Evolutionary conservation across 2,797 vertebrate genomes (phyloP).

Genomic region (Notamacropus eugenii): DNA sequence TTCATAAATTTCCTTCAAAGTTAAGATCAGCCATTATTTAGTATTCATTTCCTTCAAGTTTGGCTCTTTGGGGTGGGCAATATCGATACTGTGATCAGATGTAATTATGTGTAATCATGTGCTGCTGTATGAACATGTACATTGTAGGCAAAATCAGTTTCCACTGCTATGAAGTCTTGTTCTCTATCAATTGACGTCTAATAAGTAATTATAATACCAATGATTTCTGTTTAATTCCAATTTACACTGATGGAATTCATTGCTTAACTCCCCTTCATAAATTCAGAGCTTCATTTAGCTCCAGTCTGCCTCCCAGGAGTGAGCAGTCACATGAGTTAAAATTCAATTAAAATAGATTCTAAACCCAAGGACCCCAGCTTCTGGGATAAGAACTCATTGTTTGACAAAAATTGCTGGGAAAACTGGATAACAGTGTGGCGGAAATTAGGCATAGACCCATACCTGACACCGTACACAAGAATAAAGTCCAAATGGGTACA

Average conservation of each 20-base stretch:
- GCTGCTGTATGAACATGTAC: not conserved
- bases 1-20: not conserved
- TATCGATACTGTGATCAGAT: not conserved
- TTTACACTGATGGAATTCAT: not conserved
- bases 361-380: too few species aligned
- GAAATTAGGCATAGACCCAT: too few species aligned
- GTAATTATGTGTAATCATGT: not conserved
- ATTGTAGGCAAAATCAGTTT: not conserved
- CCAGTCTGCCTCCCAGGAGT: not conserved
- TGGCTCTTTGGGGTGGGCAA: not conserved
- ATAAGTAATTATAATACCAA: not conserved
- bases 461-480: too few species aligned
- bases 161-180: not conserved
- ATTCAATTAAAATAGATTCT: not conserved
- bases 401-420: too few species aligned
- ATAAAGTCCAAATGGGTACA: too few species aligned
- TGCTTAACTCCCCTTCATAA: not conserved
- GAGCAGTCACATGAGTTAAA: not conserved
- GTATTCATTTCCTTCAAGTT: not conserved
- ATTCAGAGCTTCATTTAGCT: not conserved
- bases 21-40: not conserved
- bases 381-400: too few species aligned
- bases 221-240: not conserved
- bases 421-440: too few species aligned
- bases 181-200: not conserved